phyloP scores from a whole-genome alignment of 2,113 vertebrate species.

The Acanthochromis polyacanthus region DNA sequence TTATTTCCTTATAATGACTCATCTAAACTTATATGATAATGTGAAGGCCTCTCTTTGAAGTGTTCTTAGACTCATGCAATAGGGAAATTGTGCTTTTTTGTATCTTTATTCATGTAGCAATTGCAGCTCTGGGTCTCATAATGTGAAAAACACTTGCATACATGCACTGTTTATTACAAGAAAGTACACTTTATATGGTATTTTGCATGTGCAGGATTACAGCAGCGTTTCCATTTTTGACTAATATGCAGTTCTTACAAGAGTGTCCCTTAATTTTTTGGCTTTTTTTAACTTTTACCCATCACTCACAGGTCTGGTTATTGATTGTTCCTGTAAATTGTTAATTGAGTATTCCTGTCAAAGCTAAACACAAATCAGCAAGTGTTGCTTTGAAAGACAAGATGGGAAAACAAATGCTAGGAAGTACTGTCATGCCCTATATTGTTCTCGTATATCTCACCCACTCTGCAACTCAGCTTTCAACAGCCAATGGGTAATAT shows the following conservation, averaged over 20 bases:
- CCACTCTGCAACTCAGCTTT: not conserved
- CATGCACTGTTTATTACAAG: not conserved
- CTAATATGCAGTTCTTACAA: no score
- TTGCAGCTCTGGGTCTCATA: not conserved
- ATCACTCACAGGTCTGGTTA: not conserved
- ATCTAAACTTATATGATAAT: not conserved
- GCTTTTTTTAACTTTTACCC: no score
- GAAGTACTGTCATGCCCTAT: not conserved
- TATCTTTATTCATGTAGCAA: conserved; percentile 3
- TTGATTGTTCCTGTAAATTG: not conserved
- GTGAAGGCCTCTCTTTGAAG: not conserved
- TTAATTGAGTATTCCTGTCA: not conserved
- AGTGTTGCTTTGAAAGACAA: not conserved
- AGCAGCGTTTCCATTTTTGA: not conserved
- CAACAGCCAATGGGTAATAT: conserved; percentile 10
- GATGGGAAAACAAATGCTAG: not conserved
- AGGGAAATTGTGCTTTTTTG: conserved; percentile 14
- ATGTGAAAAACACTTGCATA: not conserved
- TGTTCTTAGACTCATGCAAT: not conserved
- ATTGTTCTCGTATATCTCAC: not conserved
- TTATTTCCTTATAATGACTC: not conserved
- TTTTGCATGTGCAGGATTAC: not conserved
- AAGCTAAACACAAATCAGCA: not conserved
- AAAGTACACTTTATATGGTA: not conserved
- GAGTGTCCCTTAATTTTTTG: not conserved